Base-by-base conservation (phyloP, 2,888 invertebrate species). In the Cerastis rubricosa region DNA sequence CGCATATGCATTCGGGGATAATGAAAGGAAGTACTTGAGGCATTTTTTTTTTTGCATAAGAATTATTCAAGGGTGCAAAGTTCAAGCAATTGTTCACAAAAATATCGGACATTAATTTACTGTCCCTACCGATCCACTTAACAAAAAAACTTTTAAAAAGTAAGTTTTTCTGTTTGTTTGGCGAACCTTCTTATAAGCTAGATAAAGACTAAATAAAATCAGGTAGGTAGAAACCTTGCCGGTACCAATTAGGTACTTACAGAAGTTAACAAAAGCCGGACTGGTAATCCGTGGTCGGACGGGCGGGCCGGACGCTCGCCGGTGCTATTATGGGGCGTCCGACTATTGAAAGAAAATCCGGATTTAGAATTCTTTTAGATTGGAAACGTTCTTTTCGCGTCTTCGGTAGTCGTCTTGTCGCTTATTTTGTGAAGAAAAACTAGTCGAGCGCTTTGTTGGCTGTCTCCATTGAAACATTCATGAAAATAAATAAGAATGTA, bases 261-360 rank as follows among this genome's bases (percentile, higher is more conserved):
- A 69, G 68, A 78, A 87, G 87, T 87, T 87, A 87, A 84, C 86
- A 84, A 87, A 77, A 84, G 84, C 68, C 65, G 68, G 78, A 49
- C 49, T 35, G 47, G 81, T 81, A 87, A 85, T 80, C 71, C 80
- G 70, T 19, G 57, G 63, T 17, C 70, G 74, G 66, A 54, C 57
- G 80, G 63, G 54, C 78, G 76, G 78, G 49, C 57, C 75, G 84
- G 71, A 71, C 74, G 74, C 54, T n/a, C 69, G 75, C 35, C 75
- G 61, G 68, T 57, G 45, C 83, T 80, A 78, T 85, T 80, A 83
- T 66, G 57, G 77, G 40, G 81, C 80, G 71, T 83, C 71, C 71
- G 74, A 69, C 80, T 87, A 83, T 83, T 78, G 78, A 87, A 85
- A 83, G 85, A 74, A 83, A 86, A 87, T 83, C 86, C 87, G 87